phyloP scores from a whole-genome alignment of 2,888 invertebrate species.

The Hemaris fuciformis region DNA sequence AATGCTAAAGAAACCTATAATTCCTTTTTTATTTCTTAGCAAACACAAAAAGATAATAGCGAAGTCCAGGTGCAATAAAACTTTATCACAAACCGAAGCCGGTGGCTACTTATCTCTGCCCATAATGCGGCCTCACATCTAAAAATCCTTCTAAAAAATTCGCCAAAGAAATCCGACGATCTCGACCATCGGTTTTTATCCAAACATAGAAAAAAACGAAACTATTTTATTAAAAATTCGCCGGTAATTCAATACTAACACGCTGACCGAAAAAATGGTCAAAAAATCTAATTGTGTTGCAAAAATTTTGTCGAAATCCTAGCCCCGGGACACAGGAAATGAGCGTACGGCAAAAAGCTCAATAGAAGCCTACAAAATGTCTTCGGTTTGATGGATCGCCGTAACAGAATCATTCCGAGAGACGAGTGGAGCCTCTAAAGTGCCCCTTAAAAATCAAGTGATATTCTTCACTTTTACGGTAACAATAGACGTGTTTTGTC shows the following conservation, averaged over 20 bases:
- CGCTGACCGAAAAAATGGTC: conserved; percentile 64
- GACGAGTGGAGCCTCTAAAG: conserved; percentile 65
- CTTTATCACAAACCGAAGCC: conserved; percentile 28
- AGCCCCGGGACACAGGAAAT: conserved; percentile 73
- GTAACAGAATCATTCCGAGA: conserved; percentile 75
- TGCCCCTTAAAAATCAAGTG: conserved; percentile 78
- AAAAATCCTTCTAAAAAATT: conserved; percentile 39
- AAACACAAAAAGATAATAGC: conserved; percentile 7
- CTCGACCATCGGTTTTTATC: conserved; percentile 46
- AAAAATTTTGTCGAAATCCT: conserved; percentile 63
- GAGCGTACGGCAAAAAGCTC: conserved; percentile 66
- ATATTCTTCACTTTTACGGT: conserved; percentile 70
- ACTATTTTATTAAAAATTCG: conserved; percentile 46
- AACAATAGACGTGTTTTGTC: conserved; percentile 35
- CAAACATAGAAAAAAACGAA: conserved; percentile 46
- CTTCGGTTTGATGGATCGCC: conserved; percentile 75
- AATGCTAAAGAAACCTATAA: not conserved
- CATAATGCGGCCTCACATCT: conserved; percentile 39
- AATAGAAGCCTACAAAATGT: conserved; percentile 70
- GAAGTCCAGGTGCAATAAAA: conserved; percentile 11
- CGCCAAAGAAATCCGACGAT: conserved; percentile 42
- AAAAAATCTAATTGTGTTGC: conserved; percentile 71
- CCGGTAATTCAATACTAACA: conserved; percentile 66
- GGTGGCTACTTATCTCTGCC: conserved; percentile 45
- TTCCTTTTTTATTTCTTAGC: not conserved